Conservation (phyloP, 1,140 invertebrate species). For the Leptopilina clavipes region DNA sequence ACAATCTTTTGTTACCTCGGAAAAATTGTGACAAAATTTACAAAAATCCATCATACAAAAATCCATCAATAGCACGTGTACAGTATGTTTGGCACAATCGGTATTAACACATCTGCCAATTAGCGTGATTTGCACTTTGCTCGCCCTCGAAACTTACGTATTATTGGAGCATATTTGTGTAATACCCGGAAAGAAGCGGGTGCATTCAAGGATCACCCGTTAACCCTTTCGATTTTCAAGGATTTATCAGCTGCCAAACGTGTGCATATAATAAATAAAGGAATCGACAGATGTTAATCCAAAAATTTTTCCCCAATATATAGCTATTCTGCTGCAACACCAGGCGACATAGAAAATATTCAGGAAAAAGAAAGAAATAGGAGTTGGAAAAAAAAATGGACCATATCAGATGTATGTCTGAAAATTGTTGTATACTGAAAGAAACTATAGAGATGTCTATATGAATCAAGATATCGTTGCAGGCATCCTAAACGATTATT, state of each 20-base stretch:
- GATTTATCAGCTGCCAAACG: constrained; percentile 38
- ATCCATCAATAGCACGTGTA: background rate
- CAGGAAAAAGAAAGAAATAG: background rate
- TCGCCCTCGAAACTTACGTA: constrained; percentile 23
- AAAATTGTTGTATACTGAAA: background rate
- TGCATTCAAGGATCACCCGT: constrained; percentile 40
- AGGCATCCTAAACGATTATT: constrained; percentile 17
- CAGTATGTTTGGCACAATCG: constrained; percentile 5
- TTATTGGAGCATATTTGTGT: constrained; percentile 42
- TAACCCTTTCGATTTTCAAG: constrained; percentile 41
- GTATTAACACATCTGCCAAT: constrained; percentile 35
- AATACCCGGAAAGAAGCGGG: constrained; percentile 45
- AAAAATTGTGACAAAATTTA: background rate
- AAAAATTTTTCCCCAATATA: too few relatives aligned
- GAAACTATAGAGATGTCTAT: background rate
- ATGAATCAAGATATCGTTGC: constrained; percentile 27
- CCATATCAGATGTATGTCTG: constrained; percentile 1
- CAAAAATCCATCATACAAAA: constrained; percentile 16
- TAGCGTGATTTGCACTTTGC: constrained; percentile 30
- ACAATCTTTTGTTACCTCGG: background rate
- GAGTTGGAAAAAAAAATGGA: constrained; percentile 1
- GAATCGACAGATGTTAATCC: constrained; percentile 48
- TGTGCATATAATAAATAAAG: constrained; percentile 43
- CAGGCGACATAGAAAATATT: background rate
- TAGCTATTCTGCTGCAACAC: background rate